These are phyloP conservation scores for Rhingia rostrata DNA, from an alignment of 2,888 invertebrate genomes.

Conservation along the genomic window DNA sequence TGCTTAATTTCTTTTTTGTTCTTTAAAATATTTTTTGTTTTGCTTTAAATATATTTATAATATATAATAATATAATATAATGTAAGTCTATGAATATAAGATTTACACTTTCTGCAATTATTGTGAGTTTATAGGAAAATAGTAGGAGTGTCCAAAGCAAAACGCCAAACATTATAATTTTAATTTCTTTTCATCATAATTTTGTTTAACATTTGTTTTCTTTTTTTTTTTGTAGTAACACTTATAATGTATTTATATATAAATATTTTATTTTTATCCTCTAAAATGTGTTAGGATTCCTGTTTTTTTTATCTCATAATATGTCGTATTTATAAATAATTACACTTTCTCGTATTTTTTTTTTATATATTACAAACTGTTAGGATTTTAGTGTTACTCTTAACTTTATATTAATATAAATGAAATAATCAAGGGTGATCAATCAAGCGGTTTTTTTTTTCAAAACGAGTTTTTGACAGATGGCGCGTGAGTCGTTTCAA, in stretches of 20 bases:
- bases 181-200: slow-evolving; percentile 43
- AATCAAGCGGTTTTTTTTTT: too few relatives aligned
- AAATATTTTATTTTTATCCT: slow-evolving; percentile 41
- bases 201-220: slow-evolving; percentile 52
- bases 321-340: slow-evolving; percentile 56
- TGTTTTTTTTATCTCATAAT: slow-evolving; percentile 36
- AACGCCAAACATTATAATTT: slow-evolving; percentile 61
- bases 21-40: slow-evolving; percentile 44
- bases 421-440: too few relatives aligned
- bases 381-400: slow-evolving; percentile 52
- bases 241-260: slow-evolving; percentile 56
- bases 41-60: slow-evolving; percentile 15
- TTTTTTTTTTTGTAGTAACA: slow-evolving; percentile 54
- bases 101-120: slow-evolving; percentile 54
- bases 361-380: slow-evolving; percentile 40
- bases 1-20: slow-evolving; percentile 30
- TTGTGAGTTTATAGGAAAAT: slow-evolving; percentile 72
- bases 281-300: slow-evolving; percentile 49
- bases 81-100: slow-evolving; percentile 45
- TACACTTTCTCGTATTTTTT: slow-evolving; percentile 24
- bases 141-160: slow-evolving; percentile 70
- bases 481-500: too few relatives aligned
- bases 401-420: too few relatives aligned
- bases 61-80: slow-evolving; percentile 36
- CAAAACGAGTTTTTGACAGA: too few relatives aligned